These are phyloP conservation scores for Drosophila fuyamai DNA, from an alignment of 1,140 invertebrate genomes.

Conservation along the genomic window DNA sequence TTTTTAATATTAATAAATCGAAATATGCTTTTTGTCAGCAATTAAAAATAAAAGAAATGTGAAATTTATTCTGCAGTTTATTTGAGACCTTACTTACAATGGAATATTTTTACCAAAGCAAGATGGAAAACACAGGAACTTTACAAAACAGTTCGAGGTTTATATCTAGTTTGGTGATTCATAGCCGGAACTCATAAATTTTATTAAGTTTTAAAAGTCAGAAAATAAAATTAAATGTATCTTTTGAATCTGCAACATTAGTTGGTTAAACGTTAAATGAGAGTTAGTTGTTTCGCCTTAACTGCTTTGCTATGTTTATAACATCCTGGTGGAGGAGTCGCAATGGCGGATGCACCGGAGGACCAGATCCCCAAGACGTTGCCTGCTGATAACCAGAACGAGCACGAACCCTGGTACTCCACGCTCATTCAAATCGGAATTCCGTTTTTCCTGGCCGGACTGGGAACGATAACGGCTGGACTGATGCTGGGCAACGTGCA, in stretches of 20 bases:
- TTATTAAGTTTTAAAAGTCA: neutral
- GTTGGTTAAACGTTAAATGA: no score
- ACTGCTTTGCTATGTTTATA: neutral
- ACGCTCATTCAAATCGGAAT: conserved; percentile 94
- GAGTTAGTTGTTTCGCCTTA: no score
- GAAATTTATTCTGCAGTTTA: neutral
- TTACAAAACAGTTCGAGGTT: no score
- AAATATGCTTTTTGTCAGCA: conserved; percentile 47
- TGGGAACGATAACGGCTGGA: conserved; percentile 96
- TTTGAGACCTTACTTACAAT: no score
- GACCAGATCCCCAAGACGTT: neutral
- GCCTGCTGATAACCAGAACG: conserved; percentile 21
- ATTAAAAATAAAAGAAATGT: conserved; percentile 24
- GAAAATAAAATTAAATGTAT: no score
- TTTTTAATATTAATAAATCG: conserved; percentile 58
- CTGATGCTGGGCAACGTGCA: conserved; percentile 93
- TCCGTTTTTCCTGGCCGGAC: conserved; percentile 95
- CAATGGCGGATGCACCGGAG: neutral
- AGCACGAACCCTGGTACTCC: conserved; percentile 86
- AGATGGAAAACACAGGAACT: no score
- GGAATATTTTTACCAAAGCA: no score
- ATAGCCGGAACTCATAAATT: neutral
- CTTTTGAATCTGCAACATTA: no score
- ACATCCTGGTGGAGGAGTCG: neutral
- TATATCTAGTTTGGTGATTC: no score